A percentile compares a stretch with the other conserved stretches of the same genome.
Evolutionary conservation across 1,140 invertebrate species (phyloP).

Genomic region (Limonius californicus): DNA sequence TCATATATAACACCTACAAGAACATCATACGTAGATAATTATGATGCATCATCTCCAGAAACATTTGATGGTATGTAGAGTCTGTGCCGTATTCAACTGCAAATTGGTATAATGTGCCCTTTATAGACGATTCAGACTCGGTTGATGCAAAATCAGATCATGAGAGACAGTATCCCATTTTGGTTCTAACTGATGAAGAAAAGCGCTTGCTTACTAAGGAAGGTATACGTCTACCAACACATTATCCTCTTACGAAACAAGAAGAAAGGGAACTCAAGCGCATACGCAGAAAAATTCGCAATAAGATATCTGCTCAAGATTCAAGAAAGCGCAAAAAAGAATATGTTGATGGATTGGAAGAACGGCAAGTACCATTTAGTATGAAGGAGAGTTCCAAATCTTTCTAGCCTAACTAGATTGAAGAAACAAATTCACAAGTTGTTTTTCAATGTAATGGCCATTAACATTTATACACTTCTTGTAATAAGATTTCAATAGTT

Average conservation of each 20-base stretch:
- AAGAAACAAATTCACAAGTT: too few relatives aligned
- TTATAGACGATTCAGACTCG: neutral
- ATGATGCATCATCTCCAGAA: constrained; percentile 14
- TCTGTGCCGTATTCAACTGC: too few relatives aligned
- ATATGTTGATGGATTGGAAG: constrained; percentile 87
- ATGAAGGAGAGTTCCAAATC: too few relatives aligned
- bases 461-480: too few relatives aligned
- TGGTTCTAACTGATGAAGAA: constrained; percentile 69
- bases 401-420: too few relatives aligned
- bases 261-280: constrained; percentile 86
- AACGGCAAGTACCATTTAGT: constrained; percentile 64
- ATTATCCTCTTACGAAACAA: constrained; percentile 82
- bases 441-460: too few relatives aligned
- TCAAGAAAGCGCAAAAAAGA: constrained; percentile 91
- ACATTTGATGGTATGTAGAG: constrained; percentile 2
- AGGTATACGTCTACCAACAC: constrained; percentile 74
- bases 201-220: constrained; percentile 77
- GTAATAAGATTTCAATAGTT: too few relatives aligned
- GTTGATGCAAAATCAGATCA: constrained; percentile 22
- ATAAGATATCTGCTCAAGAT: constrained; percentile 93
- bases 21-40: neutral
- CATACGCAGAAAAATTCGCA: constrained; percentile 87
- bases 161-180: constrained; percentile 35
- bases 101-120: too few relatives aligned
- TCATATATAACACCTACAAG: constrained; percentile 21